A percentile compares a stretch with the other conserved stretches of the same genome.
Evolutionary conservation across 2,797 vertebrate genomes (phyloP).

Genomic region (Threskiornis aethiopicus): DNA sequence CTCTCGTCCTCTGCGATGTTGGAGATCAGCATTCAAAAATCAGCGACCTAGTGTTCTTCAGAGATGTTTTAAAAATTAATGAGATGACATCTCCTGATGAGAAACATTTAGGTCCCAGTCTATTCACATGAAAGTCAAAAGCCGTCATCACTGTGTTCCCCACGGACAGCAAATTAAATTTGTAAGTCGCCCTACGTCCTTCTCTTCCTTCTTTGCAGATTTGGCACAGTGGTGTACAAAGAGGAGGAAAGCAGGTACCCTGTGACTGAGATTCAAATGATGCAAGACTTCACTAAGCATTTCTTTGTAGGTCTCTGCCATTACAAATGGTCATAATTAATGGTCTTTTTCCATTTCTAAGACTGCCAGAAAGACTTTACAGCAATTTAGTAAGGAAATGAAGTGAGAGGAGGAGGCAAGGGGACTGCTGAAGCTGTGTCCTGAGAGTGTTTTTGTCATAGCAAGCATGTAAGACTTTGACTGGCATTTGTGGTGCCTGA

Average conservation of each 20-base stretch:
- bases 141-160: not conserved
- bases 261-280: not conserved
- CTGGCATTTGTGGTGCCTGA: not conserved
- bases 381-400: not conserved
- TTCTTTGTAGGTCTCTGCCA: not conserved
- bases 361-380: not conserved
- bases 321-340: not conserved
- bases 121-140: not conserved
- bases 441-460: not conserved
- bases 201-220: not conserved
- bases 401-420: not conserved
- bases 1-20: not conserved
- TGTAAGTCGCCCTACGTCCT: not conserved
- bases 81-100: not conserved
- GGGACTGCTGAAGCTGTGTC: not conserved
- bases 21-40: not conserved
- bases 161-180: not conserved
- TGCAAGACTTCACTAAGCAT: not conserved
- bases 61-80: not conserved
- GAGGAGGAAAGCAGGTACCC: not conserved
- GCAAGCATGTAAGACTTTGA: rapidly evolving
- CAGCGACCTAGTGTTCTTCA: not conserved
- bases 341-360: not conserved
- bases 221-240: not conserved
- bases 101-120: not conserved